Evolutionary conservation across 1,140 invertebrate genomes (phyloP).

Genomic region (Anoplophora glabripennis): DNA sequence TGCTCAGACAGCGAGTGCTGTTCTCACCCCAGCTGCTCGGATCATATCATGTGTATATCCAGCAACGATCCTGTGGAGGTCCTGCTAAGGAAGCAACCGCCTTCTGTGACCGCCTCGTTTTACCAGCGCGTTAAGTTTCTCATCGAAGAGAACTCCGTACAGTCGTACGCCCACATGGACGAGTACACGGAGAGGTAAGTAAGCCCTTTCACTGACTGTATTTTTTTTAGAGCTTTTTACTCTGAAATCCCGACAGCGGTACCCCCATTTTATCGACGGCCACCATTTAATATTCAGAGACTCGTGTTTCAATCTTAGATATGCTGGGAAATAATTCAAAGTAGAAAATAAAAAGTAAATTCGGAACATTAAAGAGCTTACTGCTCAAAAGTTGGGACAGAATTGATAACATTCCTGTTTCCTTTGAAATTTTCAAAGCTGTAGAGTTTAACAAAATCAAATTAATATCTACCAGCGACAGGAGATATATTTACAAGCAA

Average conservation of each 20-base stretch:
- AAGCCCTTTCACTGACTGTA: background rate
- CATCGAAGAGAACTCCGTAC: conserved; percentile 96
- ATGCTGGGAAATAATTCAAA: no score
- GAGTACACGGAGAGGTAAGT: conserved; percentile 98
- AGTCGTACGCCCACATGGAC: conserved; percentile 95
- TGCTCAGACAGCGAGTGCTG: conserved; percentile 98
- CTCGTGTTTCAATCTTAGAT: no score
- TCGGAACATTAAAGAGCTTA: no score
- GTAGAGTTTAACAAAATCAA: no score
- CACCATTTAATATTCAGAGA: no score
- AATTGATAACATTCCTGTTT: no score
- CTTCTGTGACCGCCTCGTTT: conserved; percentile 94
- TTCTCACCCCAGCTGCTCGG: conserved; percentile 74
- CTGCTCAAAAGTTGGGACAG: no score
- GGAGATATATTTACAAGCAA: no score
- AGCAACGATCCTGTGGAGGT: conserved; percentile 95
- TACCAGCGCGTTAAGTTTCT: conserved; percentile 98
- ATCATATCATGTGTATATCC: conserved; percentile 90
- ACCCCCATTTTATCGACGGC: conserved; percentile 1
- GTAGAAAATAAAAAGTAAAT: background rate
- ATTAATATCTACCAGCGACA: no score
- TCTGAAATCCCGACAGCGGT: conserved; percentile 19
- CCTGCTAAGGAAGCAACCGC: conserved; percentile 89
- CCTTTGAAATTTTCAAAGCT: no score
- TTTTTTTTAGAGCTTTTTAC: background rate